Percentiles rank a stretch among this genome's conserved stretches.
Evolutionary conservation across 92 coral and sea anemone species (phyloP).

Genomic region (Galaxea fascicularis): DNA sequence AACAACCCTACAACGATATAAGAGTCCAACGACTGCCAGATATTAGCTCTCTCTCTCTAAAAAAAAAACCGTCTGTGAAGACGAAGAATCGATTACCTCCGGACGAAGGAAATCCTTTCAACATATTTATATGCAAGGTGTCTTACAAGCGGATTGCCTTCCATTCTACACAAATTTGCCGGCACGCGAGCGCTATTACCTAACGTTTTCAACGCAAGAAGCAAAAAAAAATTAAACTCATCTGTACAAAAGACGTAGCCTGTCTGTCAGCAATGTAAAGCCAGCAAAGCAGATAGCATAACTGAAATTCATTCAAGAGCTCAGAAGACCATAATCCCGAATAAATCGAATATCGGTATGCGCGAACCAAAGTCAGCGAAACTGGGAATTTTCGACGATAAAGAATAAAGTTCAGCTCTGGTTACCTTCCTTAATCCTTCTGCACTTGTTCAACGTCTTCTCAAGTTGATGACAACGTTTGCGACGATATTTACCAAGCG

Average conservation of each 20-base stretch:
- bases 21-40: too few relatives aligned
- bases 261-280: neutral
- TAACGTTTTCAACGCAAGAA: neutral
- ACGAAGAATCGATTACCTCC: slow-evolving; percentile 9
- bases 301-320: slow-evolving; percentile 32
- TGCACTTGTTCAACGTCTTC: slow-evolving; percentile 3
- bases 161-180: too few relatives aligned
- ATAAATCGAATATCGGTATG: neutral
- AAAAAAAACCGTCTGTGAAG: neutral
- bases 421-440: neutral
- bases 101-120: neutral
- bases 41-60: too few relatives aligned
- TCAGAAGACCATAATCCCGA: neutral
- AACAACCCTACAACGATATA: too few relatives aligned
- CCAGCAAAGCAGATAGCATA: neutral
- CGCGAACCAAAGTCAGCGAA: neutral
- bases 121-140: neutral
- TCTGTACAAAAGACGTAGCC: neutral
- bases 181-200: neutral
- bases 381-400: neutral
- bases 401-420: neutral
- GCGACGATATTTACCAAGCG: slow-evolving; percentile 6
- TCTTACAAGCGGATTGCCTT: too few relatives aligned
- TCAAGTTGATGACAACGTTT: neutral
- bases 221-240: neutral